Evolutionary conservation across 2,888 invertebrate species (phyloP).

Genomic region (Koerneria pararmatus): DNA sequence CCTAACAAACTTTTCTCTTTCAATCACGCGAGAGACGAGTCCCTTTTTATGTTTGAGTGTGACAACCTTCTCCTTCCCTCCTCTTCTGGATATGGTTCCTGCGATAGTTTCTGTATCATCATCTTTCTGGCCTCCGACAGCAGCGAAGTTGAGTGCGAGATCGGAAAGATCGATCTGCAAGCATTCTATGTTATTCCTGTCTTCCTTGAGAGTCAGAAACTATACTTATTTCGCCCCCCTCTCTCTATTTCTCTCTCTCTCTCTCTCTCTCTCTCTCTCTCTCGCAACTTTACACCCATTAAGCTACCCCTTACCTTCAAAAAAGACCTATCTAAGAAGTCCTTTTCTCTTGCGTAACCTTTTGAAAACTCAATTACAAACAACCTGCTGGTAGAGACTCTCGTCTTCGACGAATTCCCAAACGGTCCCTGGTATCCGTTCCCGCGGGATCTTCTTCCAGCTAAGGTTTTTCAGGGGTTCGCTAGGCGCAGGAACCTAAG

Average conservation of each 20-base stretch:
- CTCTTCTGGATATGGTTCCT: constrained; percentile 44
- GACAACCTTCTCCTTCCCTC: constrained; percentile 30
- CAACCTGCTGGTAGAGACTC: constrained; percentile 74
- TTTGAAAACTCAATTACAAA: constrained; percentile 76
- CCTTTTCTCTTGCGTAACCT: constrained; percentile 73
- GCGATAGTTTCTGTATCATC: constrained; percentile 45
- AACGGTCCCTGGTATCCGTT: constrained; percentile 77
- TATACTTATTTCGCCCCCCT: constrained; percentile 64
- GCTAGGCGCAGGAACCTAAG: constrained; percentile 77
- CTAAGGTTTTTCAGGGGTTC: constrained; percentile 93
- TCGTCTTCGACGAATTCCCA: constrained; percentile 89
- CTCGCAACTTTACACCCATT: not conserved
- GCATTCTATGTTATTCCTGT: not conserved
- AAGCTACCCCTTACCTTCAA: not conserved
- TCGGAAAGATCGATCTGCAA: constrained; percentile 45
- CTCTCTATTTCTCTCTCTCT: constrained; percentile 81
- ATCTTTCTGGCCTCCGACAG: constrained; percentile 41
- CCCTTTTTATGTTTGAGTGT: too few species aligned
- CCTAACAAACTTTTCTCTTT: too few species aligned
- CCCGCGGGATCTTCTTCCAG: constrained; percentile 72
- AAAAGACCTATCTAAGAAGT: not conserved
- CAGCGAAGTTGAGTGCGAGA: constrained; percentile 45
- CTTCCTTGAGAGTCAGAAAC: not conserved
- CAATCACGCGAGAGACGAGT: too few species aligned
- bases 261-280: not conserved